These are phyloP conservation scores for Apeltes quadracus DNA, from an alignment of 2,113 vertebrate genomes.

Conservation along the genomic window DNA sequence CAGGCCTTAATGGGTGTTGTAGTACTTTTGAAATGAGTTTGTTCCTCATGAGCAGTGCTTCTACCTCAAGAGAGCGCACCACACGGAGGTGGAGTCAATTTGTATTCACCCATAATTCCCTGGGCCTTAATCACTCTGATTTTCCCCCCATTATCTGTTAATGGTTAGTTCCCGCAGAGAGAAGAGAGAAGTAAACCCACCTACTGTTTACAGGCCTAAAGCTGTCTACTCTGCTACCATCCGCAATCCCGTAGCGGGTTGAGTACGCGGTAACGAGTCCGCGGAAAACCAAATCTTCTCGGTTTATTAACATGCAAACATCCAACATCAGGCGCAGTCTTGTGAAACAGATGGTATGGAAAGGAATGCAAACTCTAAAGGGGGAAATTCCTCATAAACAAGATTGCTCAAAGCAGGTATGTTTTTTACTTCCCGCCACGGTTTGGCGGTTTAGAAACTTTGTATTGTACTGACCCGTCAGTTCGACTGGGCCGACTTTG, in stretches of 20 bases:
- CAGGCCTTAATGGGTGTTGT: conserved; percentile 81
- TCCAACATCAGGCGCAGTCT: conserved; percentile 55
- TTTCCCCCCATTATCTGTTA: conserved; percentile 96
- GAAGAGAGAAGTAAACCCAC: conserved; percentile 82
- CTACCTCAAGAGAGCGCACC: conserved; percentile 86
- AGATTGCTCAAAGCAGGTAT: conserved; percentile 13
- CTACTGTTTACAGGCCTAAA: conserved; percentile 82
- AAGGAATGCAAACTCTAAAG: conserved; percentile 48
- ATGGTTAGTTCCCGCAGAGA: conserved; percentile 92
- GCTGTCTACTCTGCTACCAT: conserved; percentile 75
- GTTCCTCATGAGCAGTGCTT: conserved; percentile 88
- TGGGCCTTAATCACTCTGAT: conserved; percentile 95
- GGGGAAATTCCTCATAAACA: conserved; percentile 56
- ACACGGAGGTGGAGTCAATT: conserved; percentile 87
- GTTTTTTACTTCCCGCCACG: conserved; percentile 25
- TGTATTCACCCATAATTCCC: conserved; percentile 92
- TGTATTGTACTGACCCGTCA: conserved; percentile 22
- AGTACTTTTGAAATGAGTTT: conserved; percentile 88
- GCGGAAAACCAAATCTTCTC: conserved; percentile 58
- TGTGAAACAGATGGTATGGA: conserved; percentile 53
- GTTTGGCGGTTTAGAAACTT: conserved; percentile 30
- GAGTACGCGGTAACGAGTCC: conserved; percentile 59
- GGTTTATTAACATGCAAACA: conserved; percentile 66
- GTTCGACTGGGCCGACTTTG: conserved; percentile 33
- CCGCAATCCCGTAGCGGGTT: conserved; percentile 65